Evolutionary conservation across 2,888 invertebrate genomes (phyloP).

Genomic region (Drosophila mettleri): DNA sequence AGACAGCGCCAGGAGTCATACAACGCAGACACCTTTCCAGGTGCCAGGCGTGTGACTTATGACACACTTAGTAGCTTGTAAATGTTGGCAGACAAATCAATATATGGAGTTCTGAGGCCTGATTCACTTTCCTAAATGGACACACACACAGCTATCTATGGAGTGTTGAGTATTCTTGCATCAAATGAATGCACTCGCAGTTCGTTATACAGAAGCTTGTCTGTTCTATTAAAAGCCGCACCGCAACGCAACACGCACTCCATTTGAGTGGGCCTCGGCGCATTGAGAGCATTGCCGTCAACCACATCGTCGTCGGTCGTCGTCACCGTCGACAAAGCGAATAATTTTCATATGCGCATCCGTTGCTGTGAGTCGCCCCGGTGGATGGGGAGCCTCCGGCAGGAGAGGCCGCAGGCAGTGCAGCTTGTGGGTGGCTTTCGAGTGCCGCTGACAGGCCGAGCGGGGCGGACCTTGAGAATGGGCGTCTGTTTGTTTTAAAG

Average conservation of each 20-base stretch:
- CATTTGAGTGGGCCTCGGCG: constrained; percentile 6
- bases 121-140: background rate
- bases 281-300: constrained; percentile 26
- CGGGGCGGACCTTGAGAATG: constrained; percentile 53
- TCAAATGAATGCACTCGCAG: background rate
- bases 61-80: background rate
- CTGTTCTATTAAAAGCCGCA: constrained; percentile 15
- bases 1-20: background rate
- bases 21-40: background rate
- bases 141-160: too few species aligned
- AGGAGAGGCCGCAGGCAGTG: background rate
- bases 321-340: constrained; percentile 46
- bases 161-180: too few species aligned
- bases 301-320: constrained; percentile 11
- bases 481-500: constrained; percentile 54
- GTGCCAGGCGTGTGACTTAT: background rate
- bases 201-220: constrained; percentile 5
- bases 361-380: constrained; percentile 61
- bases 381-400: background rate
- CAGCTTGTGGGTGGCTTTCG: constrained; percentile 9
- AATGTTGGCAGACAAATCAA: background rate
- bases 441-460: background rate
- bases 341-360: constrained; percentile 82
- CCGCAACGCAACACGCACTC: background rate
- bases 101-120: background rate